Conservation (phyloP, 2,888 invertebrate species). For the Phortica okadai region DNA sequence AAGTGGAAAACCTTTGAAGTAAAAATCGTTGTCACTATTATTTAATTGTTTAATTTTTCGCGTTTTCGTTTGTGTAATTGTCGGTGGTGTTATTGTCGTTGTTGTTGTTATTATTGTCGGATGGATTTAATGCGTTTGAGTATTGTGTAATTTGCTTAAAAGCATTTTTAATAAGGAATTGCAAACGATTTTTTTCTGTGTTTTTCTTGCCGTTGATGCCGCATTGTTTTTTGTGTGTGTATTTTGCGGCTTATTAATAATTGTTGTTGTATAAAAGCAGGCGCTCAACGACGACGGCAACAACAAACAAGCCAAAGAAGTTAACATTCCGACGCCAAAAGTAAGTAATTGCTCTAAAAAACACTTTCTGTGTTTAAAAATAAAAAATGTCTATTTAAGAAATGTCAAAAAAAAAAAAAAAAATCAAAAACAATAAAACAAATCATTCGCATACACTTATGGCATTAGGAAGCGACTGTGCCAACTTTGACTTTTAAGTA, state of each 20-base stretch:
- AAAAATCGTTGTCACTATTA: slow-evolving; percentile 27
- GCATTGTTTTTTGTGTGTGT: too few relatives aligned
- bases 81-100: slow-evolving; percentile 10
- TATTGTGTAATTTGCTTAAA: slow-evolving; percentile 55
- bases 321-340: background rate
- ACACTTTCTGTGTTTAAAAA: background rate
- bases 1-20: background rate
- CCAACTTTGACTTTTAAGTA: background rate
- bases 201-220: slow-evolving; percentile 47
- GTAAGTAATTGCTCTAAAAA: background rate
- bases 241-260: slow-evolving; percentile 38
- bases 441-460: background rate
- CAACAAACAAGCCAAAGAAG: background rate
- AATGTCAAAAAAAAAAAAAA: background rate
- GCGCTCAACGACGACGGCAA: slow-evolving; percentile 43
- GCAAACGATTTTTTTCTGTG: slow-evolving; percentile 35
- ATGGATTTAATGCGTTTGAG: slow-evolving; percentile 10
- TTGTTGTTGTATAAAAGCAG: slow-evolving; percentile 37
- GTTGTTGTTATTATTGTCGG: background rate
- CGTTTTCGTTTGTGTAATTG: slow-evolving; percentile 7
- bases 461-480: background rate
- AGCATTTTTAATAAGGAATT: slow-evolving; percentile 50
- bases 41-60: slow-evolving; percentile 31
- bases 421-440: background rate
- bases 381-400: background rate